Conservation (phyloP, 2,888 invertebrate genomes). For the Alentia gelatinosa region DNA sequence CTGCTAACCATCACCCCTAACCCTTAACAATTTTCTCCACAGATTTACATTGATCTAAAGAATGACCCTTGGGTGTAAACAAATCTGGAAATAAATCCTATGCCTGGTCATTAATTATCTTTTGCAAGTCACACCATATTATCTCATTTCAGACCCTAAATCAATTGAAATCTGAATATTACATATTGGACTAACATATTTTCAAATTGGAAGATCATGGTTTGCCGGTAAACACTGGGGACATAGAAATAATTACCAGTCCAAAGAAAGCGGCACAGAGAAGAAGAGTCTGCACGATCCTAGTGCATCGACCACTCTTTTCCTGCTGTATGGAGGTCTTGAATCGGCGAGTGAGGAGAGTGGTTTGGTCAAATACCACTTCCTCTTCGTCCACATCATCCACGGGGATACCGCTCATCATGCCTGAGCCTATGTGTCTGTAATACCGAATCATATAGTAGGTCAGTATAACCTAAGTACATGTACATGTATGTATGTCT, state of each 20-base stretch:
- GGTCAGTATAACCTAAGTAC: not conserved
- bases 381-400: constrained; percentile 78
- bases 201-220: no score
- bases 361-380: constrained; percentile 80
- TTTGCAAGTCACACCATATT: no score
- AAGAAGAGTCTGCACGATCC: constrained; percentile 78
- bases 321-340: constrained; percentile 62
- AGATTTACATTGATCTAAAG: no score
- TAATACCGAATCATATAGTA: not conserved
- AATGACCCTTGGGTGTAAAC: no score
- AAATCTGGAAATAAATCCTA: no score
- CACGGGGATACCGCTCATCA: not conserved
- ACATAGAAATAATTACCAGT: constrained; percentile 74
- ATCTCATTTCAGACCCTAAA: no score
- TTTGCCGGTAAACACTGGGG: not conserved
- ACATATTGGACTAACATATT: no score
- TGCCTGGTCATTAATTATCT: no score
- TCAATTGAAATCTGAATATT: no score
- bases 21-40: no score
- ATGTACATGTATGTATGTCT: no score
- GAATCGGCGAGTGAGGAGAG: constrained; percentile 71
- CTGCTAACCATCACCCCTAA: no score
- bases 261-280: constrained; percentile 80
- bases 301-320: constrained; percentile 66
- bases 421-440: not conserved